Conservation (phyloP, 2,888 invertebrate genomes). For the Mythimna albipuncta region DNA sequence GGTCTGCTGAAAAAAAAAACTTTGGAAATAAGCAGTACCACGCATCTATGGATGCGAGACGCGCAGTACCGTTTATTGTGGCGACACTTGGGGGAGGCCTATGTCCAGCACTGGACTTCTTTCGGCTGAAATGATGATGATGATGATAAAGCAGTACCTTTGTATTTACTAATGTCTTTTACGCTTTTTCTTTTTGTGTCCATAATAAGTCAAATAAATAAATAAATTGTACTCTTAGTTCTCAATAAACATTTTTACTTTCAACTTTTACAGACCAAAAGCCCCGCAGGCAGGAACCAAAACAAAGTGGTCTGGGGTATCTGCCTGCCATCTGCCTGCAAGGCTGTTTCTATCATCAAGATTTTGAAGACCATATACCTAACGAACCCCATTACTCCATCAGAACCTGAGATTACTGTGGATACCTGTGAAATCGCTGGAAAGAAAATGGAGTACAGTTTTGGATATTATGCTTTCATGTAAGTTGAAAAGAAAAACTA, state of each 20-base stretch:
- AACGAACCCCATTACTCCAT: conserved; percentile 49
- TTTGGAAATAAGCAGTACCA: too few relatives aligned
- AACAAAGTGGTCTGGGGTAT: conserved; percentile 40
- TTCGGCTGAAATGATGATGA: too few relatives aligned
- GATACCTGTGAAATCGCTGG: conserved; percentile 32
- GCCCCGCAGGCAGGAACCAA: conserved; percentile 18
- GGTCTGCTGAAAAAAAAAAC: too few relatives aligned
- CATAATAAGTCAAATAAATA: too few relatives aligned
- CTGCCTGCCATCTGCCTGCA: conserved; percentile 47
- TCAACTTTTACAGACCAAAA: conserved; percentile 20
- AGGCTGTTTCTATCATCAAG: conserved; percentile 31
- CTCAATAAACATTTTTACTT: neutral
- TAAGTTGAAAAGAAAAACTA: conserved; percentile 20
- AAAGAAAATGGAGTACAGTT: neutral
- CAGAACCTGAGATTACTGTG: conserved; percentile 32
- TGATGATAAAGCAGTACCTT: too few relatives aligned
- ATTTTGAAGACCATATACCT: conserved; percentile 43
- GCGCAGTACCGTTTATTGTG: too few relatives aligned
- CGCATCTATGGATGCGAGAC: too few relatives aligned
- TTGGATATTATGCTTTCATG: conserved; percentile 46
- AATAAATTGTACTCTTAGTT: neutral
- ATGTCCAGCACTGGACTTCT: too few relatives aligned
- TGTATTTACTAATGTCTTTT: too few relatives aligned
- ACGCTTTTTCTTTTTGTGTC: too few relatives aligned
- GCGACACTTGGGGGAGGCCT: too few relatives aligned